Conservation (phyloP, 2,113 vertebrate species). For the Misgurnus mizolepis region DNA sequence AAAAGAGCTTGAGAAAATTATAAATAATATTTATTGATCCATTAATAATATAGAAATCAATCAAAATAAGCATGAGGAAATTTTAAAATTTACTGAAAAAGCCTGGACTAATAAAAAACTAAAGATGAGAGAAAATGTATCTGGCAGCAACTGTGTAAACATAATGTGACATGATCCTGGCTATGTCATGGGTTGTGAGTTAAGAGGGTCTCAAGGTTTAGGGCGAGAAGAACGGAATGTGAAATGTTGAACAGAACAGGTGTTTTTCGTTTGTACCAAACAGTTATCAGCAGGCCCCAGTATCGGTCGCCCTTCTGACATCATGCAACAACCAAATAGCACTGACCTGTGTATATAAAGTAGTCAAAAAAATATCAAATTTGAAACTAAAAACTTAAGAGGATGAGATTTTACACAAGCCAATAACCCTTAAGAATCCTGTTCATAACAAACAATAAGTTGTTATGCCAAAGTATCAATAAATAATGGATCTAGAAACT, state of each 20-base stretch:
- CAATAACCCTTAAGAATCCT: no score
- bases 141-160: background rate
- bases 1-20: no score
- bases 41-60: no score
- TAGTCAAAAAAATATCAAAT: no score
- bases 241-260: constrained; percentile 17
- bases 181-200: background rate
- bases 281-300: background rate
- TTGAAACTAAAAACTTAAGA: no score
- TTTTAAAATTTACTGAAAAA: background rate
- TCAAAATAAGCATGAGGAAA: background rate
- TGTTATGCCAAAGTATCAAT: background rate
- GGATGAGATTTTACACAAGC: no score
- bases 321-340: background rate
- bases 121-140: background rate
- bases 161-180: background rate
- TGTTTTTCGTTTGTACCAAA: constrained; percentile 23
- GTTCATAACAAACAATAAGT: background rate
- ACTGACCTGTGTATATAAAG: background rate
- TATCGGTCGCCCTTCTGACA: constrained; percentile 1
- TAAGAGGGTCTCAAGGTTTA: constrained; percentile 2
- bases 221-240: background rate
- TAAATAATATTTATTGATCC: no score
- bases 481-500: no score
- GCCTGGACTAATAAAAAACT: background rate